Base-by-base conservation (phyloP, 1,140 invertebrate species). In the Nasonia longicornis region DNA sequence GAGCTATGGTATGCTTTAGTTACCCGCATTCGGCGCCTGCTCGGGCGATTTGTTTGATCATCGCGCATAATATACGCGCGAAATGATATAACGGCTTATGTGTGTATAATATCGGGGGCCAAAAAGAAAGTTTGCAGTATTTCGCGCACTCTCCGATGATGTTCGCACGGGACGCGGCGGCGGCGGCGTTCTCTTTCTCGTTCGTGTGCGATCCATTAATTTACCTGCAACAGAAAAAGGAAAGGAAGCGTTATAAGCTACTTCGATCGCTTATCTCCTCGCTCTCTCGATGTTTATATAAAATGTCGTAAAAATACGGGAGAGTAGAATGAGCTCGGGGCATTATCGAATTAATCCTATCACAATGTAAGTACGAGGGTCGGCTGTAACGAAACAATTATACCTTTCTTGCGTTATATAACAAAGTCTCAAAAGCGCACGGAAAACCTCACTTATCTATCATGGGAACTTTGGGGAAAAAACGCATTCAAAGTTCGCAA, bases 191-290 rank as follows among this genome's bases (percentile, higher is more conserved):
- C 8, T 67, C 22, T 31, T n/a, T 67, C 26, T n/a, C 10, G 6
- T 7, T 58, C 64, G 64, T 26, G 22, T n/a, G 3, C 26, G 64
- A 52, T 48, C 16, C 75, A 67, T 22, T 31, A 48, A 77, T 76
- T 77, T 78, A 78, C 77, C 67, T 78, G 77, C 6, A 78, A 70
- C 31, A 70, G 67, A 78, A 20, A 35, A 70, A 42, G 2, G 31
- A 67, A 38, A 70, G 29, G 12, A 20, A 67, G 35, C 38, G 4
- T 67, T 67, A 67, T 4, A 67, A 67, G 22, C 26, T 35, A 35
- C 3, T 16, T 67, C 22, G 26, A 67, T 67, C 7, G 58, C 38
- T 42, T 42, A 42, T 42, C 38, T 38, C 35, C 26, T 26, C 26
- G 1, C 26, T 26, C 26, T 26, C 26, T 42, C 6, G 38, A 42